Conservation (phyloP, 37 sponge, comb jelly and placozoan species). For the Bolinopsis microptera region DNA sequence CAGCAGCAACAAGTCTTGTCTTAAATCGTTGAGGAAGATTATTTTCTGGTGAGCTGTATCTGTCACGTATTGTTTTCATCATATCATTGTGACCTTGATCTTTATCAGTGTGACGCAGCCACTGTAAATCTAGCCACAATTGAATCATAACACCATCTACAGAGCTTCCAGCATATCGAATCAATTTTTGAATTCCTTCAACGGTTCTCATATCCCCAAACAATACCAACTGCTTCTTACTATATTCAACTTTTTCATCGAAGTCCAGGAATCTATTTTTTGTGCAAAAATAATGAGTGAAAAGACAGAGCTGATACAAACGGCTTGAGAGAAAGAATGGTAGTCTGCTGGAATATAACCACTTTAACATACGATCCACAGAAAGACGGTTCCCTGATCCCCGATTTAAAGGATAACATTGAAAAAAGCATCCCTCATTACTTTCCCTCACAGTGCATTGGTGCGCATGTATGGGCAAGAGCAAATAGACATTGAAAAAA, state of each 20-base stretch:
- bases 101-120: constrained; percentile 20
- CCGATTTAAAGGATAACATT: neutral
- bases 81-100: constrained; percentile 52
- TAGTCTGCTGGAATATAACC: constrained; percentile 14
- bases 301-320: constrained; percentile 52
- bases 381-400: neutral
- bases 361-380: constrained; percentile 10
- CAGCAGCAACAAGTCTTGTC: neutral
- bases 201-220: constrained; percentile 55
- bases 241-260: constrained; percentile 31
- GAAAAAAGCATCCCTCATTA: constrained; percentile 25
- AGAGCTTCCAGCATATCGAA: constrained; percentile 50
- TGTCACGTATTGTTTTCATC: constrained; percentile 6
- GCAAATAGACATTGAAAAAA: constrained; percentile 40
- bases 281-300: constrained; percentile 10
- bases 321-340: constrained; percentile 43
- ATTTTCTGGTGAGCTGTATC: neutral
- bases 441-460: constrained; percentile 31
- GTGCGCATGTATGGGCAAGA: constrained; percentile 43
- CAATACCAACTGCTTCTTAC: constrained; percentile 25
- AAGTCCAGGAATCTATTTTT: constrained; percentile 3
- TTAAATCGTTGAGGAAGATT: constrained; percentile 20
- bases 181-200: constrained; percentile 60
- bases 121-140: constrained; percentile 57
- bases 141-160: constrained; percentile 52